Conservation (phyloP, 2,113 vertebrate genomes). For the Junco hyemalis region DNA sequence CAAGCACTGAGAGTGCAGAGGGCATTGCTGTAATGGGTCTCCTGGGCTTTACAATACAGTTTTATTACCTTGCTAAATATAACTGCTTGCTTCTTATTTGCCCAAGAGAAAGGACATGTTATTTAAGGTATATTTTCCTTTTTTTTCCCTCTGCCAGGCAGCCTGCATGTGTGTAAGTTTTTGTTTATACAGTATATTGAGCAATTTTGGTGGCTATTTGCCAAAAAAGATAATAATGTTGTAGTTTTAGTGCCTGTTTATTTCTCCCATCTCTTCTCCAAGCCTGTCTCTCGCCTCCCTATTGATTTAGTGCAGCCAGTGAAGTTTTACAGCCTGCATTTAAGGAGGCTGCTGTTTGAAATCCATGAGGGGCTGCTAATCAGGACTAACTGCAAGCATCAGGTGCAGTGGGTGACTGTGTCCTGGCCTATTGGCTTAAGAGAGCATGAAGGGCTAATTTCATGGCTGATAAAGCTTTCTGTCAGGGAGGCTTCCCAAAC, state of each 20-base stretch:
- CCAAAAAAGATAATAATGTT: conserved; percentile 42
- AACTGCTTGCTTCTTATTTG: conserved; percentile 19
- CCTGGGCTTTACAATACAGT: neutral
- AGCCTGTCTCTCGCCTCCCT: neutral
- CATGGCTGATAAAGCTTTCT: conserved; percentile 74
- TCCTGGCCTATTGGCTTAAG: conserved; percentile 38
- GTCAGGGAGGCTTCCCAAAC: conserved; percentile 62
- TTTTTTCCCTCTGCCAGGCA: neutral
- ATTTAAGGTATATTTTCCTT: neutral
- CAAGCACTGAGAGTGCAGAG: neutral
- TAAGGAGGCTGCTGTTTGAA: conserved; percentile 22
- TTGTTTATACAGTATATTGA: neutral
- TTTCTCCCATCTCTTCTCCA: conserved; percentile 28
- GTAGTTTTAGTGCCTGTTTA: conserved; percentile 15
- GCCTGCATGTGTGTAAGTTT: neutral
- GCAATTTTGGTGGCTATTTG: conserved; percentile 30
- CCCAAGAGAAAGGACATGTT: neutral
- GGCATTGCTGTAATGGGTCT: conserved; percentile 4
- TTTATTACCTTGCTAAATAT: conserved; percentile 49
- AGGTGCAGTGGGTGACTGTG: neutral
- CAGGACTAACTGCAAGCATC: conserved; percentile 19
- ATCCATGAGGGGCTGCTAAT: conserved; percentile 21
- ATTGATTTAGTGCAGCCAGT: conserved; percentile 31
- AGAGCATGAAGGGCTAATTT: conserved; percentile 76
- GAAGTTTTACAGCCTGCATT: conserved; percentile 14